Base-by-base conservation (phyloP, 1,140 invertebrate species). In the Lerema accius region DNA sequence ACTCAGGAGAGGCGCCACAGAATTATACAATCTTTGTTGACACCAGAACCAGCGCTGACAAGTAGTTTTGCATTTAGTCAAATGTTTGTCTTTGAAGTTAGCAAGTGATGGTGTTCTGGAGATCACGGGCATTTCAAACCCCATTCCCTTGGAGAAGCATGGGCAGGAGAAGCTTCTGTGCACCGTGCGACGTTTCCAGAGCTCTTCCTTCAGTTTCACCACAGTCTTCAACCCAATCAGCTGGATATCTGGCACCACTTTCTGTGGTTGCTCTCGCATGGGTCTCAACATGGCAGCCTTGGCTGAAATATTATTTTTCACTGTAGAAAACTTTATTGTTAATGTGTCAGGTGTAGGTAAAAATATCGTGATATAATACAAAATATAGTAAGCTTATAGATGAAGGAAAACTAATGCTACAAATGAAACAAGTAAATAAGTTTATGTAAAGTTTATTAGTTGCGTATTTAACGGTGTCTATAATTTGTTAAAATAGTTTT, bases 141-240 rank as follows among this genome's bases (percentile, higher is more conserved):
- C 28, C 0, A 45, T 46, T 1, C 26, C 17, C 10, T 11, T 9
- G 5, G 42, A 46, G 10, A 71, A 35, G 23, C 58, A 66, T 6
- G 73, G 73, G 9, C 63, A 66, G 17, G 70, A 73, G 9, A 63
- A 17, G 19, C 55, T 66, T 46, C 35, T 69, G 19, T 43, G 42
- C 2, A 42, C 19, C 37, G 11, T 14, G 6, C 35, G 10, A 10
- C 13, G 9, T 28, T 37, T 43, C 37, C 35, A 37, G 13, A 46
- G 26, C 0, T 40, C 19, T n/a, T 67, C 32, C 23, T 23, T 61
- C 6, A 46, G 26, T 13, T 48, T 4, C 45, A 62, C 53, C 26
- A 40, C 45, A 13, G 61, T 39, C 37, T 58, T 58, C 40, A 58
- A 3, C 2, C 19, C 14, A 14, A 58, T 16, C 6, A 45, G 40